Percentiles rank a stretch among this genome's conserved stretches.
phyloP scores from a whole-genome alignment of 2,888 invertebrate species.

The Meteorus cinctellus region DNA sequence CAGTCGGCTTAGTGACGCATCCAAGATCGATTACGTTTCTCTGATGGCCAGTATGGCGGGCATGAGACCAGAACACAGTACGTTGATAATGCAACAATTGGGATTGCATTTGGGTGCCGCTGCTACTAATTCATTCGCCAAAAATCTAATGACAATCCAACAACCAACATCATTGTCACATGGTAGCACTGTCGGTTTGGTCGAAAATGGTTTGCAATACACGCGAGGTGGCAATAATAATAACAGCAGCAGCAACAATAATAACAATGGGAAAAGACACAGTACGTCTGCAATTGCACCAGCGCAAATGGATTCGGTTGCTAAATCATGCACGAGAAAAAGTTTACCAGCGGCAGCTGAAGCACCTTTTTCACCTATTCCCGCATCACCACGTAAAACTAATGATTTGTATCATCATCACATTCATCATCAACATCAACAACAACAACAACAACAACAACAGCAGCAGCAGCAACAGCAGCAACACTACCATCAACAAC shows the following conservation, averaged over 20 bases:
- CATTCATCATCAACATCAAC: conserved; percentile 41
- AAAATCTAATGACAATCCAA: conserved; percentile 55
- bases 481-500: conserved; percentile 65
- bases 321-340: conserved; percentile 59
- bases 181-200: conserved; percentile 62
- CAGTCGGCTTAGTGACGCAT: conserved; percentile 44
- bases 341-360: conserved; percentile 70
- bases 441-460: conserved; percentile 14
- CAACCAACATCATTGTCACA: conserved; percentile 48
- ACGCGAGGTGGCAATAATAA: conserved; percentile 71
- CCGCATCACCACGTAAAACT: conserved; percentile 72
- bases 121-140: conserved; percentile 54
- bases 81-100: conserved; percentile 58
- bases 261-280: conserved; percentile 54
- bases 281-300: conserved; percentile 59
- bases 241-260: conserved; percentile 53
- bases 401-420: conserved; percentile 67
- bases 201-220: conserved; percentile 69
- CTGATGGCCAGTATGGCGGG: conserved; percentile 60
- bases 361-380: conserved; percentile 70
- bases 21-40: conserved; percentile 62
- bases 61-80: conserved; percentile 61
- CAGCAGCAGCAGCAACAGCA: conserved; percentile 58
- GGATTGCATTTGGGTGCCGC: conserved; percentile 56
- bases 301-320: conserved; percentile 57